Evolutionary conservation across 2,113 vertebrate genomes (phyloP).

Genomic region (Sylvicapra grimmia): DNA sequence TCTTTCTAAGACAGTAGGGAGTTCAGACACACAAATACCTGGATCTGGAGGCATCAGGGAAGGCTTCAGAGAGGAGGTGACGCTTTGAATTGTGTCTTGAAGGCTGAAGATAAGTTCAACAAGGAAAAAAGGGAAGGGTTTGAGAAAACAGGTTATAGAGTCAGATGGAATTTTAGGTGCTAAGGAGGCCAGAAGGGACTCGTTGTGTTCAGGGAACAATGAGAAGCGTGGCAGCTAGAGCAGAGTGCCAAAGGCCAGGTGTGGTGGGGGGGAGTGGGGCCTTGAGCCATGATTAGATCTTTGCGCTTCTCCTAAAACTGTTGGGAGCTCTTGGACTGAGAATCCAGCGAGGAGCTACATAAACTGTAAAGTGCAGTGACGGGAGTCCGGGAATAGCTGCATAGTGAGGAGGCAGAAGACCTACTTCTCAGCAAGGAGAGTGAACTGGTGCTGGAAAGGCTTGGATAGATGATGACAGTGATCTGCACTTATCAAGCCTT

Average conservation of each 20-base stretch:
- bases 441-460: not conserved
- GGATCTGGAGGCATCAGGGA: not conserved
- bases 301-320: not conserved
- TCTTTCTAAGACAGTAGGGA: not conserved
- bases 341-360: not conserved
- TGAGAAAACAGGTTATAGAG: not conserved
- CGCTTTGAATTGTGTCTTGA: not conserved
- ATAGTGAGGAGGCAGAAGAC: not conserved
- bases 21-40: not conserved
- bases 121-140: not conserved
- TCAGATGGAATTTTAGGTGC: not conserved
- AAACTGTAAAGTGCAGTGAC: accelerated
- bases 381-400: not conserved
- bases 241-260: not conserved
- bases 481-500: not conserved
- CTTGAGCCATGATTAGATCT: not conserved
- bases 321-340: not conserved
- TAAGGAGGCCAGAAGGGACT: not conserved
- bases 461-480: not conserved
- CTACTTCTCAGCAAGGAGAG: not conserved
- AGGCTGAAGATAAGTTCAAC: not conserved
- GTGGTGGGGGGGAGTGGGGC: accelerated
- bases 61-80: constrained; percentile 6
- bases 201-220: not conserved
- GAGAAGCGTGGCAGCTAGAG: not conserved